Conservation (phyloP, 2,113 vertebrate species). For the Mobula hypostoma region DNA sequence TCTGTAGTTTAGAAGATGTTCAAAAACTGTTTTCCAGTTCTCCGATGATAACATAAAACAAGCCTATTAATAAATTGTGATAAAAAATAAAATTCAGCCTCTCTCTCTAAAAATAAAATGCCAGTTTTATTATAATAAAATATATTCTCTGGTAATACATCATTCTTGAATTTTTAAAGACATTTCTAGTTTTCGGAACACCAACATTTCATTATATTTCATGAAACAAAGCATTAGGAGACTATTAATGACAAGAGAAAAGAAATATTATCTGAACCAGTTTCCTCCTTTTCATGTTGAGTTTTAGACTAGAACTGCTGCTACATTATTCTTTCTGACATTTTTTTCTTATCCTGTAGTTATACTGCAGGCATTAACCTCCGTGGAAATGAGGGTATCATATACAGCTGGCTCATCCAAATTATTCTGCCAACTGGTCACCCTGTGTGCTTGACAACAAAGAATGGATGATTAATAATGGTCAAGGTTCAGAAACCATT, state of each 20-base stretch:
- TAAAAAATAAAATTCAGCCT: conserved; percentile 1
- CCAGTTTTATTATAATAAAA: conserved; percentile 25
- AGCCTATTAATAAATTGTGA: conserved; percentile 17
- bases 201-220: conserved; percentile 3
- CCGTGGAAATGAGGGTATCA: background rate
- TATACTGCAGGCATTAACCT: background rate
- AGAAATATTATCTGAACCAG: background rate
- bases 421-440: background rate
- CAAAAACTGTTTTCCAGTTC: background rate
- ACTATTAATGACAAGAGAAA: conserved; percentile 19
- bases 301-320: background rate
- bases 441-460: background rate
- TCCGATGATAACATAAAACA: background rate
- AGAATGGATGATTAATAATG: background rate
- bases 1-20: background rate
- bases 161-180: background rate
- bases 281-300: conserved; percentile 17
- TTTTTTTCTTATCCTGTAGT: background rate
- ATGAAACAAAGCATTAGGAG: background rate
- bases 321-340: conserved; percentile 31
- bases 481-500: background rate
- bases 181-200: background rate
- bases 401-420: conserved; percentile 3
- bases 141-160: conserved; percentile 2
- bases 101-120: conserved; percentile 20